Conservation (phyloP, 1,140 invertebrate species). For the Thaumatotibia leucotreta region DNA sequence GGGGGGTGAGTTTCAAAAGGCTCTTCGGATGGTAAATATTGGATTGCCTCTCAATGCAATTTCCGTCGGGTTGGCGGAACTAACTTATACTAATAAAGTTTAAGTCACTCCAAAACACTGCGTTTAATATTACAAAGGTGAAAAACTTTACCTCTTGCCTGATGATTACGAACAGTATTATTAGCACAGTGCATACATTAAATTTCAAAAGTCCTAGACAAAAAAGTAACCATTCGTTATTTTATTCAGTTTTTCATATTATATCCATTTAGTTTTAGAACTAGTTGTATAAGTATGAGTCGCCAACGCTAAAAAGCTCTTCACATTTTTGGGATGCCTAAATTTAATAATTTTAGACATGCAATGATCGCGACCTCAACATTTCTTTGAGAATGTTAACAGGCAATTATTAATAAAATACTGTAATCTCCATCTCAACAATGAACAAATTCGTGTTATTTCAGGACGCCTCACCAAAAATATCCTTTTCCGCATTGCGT, state of each 20-base stretch:
- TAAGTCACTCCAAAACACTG: background rate
- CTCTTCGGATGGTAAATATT: background rate
- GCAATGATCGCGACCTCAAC: background rate
- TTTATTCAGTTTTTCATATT: no score
- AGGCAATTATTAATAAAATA: background rate
- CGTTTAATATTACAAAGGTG: background rate
- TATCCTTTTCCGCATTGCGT: slow-evolving; percentile 10
- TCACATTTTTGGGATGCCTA: background rate
- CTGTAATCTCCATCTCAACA: background rate
- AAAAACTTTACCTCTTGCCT: no score
- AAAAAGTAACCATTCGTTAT: no score
- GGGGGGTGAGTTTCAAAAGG: background rate
- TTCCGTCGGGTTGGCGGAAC: background rate
- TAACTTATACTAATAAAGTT: background rate
- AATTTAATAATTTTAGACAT: background rate
- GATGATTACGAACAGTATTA: no score
- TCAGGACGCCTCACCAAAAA: background rate
- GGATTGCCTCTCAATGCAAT: background rate
- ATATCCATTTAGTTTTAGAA: no score
- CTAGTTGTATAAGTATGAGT: background rate
- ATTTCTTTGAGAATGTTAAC: background rate
- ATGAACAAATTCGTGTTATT: background rate
- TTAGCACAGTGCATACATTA: no score
- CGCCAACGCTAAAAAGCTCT: background rate
- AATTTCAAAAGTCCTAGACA: no score